A percentile compares a stretch with the other conserved stretches of the same genome.
phyloP scores from a whole-genome alignment of 2,888 invertebrate genomes.

The Drosophila prolongata region DNA sequence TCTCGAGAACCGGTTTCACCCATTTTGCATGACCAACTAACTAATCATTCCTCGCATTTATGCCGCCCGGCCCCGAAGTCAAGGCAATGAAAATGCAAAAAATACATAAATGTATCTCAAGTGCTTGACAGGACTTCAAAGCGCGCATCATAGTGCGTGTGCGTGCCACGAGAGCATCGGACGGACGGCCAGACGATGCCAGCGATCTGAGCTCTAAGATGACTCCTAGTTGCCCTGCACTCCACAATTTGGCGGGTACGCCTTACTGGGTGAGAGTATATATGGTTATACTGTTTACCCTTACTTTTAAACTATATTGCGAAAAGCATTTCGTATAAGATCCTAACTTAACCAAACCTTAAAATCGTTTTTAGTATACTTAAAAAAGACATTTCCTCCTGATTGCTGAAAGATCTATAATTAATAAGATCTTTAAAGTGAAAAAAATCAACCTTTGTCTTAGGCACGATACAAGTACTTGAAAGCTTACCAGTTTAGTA shows the following conservation, averaged over 20 bases:
- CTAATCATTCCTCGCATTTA: slow-evolving; percentile 76
- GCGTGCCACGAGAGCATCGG: slow-evolving; percentile 67
- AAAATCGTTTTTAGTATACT: too few relatives aligned
- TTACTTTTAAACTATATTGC: too few relatives aligned
- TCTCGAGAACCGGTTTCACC: slow-evolving; percentile 64
- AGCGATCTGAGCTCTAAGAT: slow-evolving; percentile 2
- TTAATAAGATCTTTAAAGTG: too few relatives aligned
- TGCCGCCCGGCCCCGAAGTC: slow-evolving; percentile 34
- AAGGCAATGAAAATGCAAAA: slow-evolving; percentile 77
- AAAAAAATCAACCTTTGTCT: too few relatives aligned
- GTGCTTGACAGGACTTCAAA: slow-evolving; percentile 80
- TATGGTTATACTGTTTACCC: too few relatives aligned
- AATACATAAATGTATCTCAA: slow-evolving; percentile 80
- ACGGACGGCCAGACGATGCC: slow-evolving; percentile 46
- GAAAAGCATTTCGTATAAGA: too few relatives aligned
- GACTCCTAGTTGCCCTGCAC: slow-evolving; percentile 22
- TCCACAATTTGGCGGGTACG: background rate
- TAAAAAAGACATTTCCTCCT: too few relatives aligned
- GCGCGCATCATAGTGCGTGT: slow-evolving; percentile 79
- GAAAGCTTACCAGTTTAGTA: too few relatives aligned
- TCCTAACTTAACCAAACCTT: too few relatives aligned
- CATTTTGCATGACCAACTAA: slow-evolving; percentile 77
- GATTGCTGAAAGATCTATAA: too few relatives aligned
- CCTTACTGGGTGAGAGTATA: too few relatives aligned
- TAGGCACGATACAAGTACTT: too few relatives aligned